Conservation (phyloP, 2,888 invertebrate species). For the Psococerastis gibbosa region DNA sequence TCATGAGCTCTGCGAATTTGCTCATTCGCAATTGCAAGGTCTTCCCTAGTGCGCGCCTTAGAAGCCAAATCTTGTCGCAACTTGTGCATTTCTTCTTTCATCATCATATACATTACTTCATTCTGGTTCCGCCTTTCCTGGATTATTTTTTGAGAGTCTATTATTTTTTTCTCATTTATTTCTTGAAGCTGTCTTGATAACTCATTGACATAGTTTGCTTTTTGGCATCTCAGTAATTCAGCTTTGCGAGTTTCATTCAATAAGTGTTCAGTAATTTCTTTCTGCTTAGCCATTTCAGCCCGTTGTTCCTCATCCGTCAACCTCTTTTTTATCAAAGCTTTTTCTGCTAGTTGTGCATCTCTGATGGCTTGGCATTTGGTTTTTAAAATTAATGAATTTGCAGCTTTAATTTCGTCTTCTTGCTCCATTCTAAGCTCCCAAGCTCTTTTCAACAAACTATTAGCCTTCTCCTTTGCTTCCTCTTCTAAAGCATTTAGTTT, state of each 20-base stretch:
- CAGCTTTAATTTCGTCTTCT: conserved; percentile 46
- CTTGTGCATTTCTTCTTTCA: conserved; percentile 35
- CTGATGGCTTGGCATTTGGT: conserved; percentile 71
- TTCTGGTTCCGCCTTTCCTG: conserved; percentile 20
- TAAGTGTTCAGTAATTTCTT: conserved; percentile 35
- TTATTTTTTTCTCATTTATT: conserved; percentile 30
- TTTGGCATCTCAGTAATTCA: conserved; percentile 23
- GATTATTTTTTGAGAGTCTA: conserved; percentile 34
- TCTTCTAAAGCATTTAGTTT: conserved; percentile 24
- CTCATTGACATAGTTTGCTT: conserved; percentile 19
- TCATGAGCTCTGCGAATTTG: conserved; percentile 39
- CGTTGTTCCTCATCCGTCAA: conserved; percentile 27
- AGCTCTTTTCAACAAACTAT: conserved; percentile 32
- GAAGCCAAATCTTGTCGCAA: conserved; percentile 28
- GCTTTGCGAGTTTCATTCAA: conserved; percentile 32
- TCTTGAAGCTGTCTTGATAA: conserved; percentile 31
- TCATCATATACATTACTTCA: conserved; percentile 40
- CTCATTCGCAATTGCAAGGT: conserved; percentile 32
- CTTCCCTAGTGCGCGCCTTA: conserved; percentile 17
- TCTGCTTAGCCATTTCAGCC: conserved; percentile 52
- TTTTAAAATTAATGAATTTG: conserved; percentile 60
- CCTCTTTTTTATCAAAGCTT: conserved; percentile 25
- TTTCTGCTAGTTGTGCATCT: conserved; percentile 61
- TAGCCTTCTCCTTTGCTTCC: conserved; percentile 29
- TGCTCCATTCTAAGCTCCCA: conserved; percentile 33